phyloP scores from a whole-genome alignment of 2,113 vertebrate species.

The Dipodomys spectabilis region DNA sequence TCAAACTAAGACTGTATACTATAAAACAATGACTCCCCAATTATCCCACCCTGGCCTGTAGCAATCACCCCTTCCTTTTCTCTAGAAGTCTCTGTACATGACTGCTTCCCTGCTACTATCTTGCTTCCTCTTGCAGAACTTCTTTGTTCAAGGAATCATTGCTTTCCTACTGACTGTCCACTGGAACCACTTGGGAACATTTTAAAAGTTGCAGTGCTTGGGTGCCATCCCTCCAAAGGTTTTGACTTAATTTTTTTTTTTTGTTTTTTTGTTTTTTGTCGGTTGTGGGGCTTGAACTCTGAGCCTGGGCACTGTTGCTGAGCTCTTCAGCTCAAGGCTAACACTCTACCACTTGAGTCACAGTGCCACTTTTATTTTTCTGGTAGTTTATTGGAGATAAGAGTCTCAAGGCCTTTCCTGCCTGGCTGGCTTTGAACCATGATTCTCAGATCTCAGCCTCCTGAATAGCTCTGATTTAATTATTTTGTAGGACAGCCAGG shows the following conservation, averaged over 20 bases:
- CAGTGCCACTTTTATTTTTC: too few species aligned
- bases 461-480: background rate
- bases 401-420: too few species aligned
- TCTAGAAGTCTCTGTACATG: slow-evolving; percentile 25
- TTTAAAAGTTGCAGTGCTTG: background rate
- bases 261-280: too few species aligned
- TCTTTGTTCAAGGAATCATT: background rate
- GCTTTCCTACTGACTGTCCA: background rate
- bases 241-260: too few species aligned
- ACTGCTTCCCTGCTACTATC: background rate
- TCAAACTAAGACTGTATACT: background rate
- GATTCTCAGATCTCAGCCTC: too few species aligned
- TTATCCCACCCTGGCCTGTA: background rate
- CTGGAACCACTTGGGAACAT: background rate
- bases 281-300: too few species aligned
- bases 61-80: background rate
- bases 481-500: background rate
- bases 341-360: too few species aligned
- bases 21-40: background rate
- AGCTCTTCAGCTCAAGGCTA: too few species aligned
- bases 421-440: too few species aligned
- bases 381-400: too few species aligned
- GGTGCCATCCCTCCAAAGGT: background rate
- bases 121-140: background rate
- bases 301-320: too few species aligned